These are phyloP conservation scores for Tarsius wallacei DNA, from an alignment of 2,797 vertebrate genomes.

Conservation along the genomic window DNA sequence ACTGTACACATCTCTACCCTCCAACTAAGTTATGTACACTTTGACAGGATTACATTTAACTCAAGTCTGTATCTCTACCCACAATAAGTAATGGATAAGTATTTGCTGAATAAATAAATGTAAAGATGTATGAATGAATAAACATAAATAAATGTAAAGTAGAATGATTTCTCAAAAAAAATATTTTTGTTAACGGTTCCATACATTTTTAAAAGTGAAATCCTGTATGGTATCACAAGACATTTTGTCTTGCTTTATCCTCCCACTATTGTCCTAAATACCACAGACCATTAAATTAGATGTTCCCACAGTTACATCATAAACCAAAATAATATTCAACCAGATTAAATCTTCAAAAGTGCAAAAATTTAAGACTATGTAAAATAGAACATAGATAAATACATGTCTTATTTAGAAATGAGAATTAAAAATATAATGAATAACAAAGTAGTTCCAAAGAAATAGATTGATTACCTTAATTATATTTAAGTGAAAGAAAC, in stretches of 20 bases:
- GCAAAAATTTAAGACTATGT: neutral
- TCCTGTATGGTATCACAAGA: neutral
- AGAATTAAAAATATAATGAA: neutral
- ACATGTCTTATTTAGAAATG: neutral
- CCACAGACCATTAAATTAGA: neutral
- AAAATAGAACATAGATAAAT: neutral
- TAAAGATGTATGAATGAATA: neutral
- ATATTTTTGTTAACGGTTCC: neutral
- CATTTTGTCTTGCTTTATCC: neutral
- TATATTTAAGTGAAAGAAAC: constrained; percentile 43
- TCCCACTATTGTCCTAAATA: neutral
- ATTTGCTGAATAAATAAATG: neutral
- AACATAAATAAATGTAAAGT: neutral
- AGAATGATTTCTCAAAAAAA: neutral
- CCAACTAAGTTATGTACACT: neutral
- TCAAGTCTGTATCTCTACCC: neutral
- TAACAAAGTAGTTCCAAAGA: neutral
- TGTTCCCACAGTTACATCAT: neutral
- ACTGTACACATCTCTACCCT: neutral
- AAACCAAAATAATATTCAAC: constrained; percentile 3
- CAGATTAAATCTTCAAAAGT: constrained; percentile 6
- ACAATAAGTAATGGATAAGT: neutral
- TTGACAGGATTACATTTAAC: neutral
- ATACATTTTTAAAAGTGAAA: neutral
- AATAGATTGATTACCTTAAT: constrained; percentile 53